phyloP scores from a whole-genome alignment of 2,888 invertebrate species.

The Drosophila tripunctata region DNA sequence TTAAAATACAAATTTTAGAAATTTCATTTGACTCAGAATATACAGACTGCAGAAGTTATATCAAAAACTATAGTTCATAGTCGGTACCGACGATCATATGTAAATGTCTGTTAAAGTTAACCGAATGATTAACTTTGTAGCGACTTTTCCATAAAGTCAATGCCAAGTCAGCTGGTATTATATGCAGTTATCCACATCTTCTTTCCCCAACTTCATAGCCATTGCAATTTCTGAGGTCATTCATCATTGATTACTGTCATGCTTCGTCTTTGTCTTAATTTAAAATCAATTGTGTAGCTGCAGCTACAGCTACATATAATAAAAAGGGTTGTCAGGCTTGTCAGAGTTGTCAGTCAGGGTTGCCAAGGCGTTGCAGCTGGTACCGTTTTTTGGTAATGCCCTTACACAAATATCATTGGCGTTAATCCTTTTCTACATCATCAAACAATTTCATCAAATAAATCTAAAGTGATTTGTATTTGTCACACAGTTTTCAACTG shows the following conservation, averaged over 20 bases:
- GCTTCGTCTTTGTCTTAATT: slow-evolving; percentile 51
- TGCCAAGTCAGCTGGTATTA: slow-evolving; percentile 13
- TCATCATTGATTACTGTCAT: slow-evolving; percentile 67
- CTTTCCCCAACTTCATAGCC: too few species aligned
- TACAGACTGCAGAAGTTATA: too few species aligned
- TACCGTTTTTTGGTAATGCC: slow-evolving; percentile 16
- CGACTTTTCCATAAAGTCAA: slow-evolving; percentile 46
- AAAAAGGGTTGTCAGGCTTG: too few species aligned
- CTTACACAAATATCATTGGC: slow-evolving; percentile 73
- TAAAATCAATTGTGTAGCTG: slow-evolving; percentile 58
- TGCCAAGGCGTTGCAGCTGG: slow-evolving; percentile 5
- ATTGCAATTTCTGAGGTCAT: slow-evolving; percentile 14
- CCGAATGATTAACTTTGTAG: slow-evolving; percentile 32
- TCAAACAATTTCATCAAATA: slow-evolving; percentile 80
- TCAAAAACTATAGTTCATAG: too few species aligned
- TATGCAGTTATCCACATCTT: slow-evolving; percentile 10
- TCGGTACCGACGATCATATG: too few species aligned
- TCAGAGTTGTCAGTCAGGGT: slow-evolving; percentile 6
- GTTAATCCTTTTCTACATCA: slow-evolving; percentile 80
- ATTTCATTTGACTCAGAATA: too few species aligned
- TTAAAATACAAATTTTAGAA: too few species aligned
- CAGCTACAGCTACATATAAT: too few species aligned
- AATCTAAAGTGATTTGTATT: slow-evolving; percentile 79
- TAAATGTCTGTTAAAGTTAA: too few species aligned
- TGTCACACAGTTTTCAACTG: slow-evolving; percentile 75